These are phyloP conservation scores for Lysiphlebus fabarum DNA, from an alignment of 1,140 invertebrate species.

Conservation along the genomic window DNA sequence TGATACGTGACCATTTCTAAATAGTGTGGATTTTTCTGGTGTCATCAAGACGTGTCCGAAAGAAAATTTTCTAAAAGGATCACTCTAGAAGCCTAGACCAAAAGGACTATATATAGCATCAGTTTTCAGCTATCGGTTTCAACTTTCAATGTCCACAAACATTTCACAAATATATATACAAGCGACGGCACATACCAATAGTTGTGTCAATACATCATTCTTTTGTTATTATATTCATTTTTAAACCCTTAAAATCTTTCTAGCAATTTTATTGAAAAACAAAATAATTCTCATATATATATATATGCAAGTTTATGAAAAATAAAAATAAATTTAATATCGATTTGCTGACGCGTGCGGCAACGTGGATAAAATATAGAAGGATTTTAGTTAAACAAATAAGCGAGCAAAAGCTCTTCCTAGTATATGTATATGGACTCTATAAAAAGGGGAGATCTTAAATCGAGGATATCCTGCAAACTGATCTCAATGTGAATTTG, in stretches of 20 bases:
- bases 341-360: conserved; percentile 28
- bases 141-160: conserved; percentile 32
- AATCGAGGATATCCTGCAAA: too few species aligned
- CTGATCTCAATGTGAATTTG: too few species aligned
- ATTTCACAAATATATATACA: conserved; percentile 9
- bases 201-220: conserved; percentile 23
- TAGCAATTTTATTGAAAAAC: conserved; percentile 12
- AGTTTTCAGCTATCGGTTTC: conserved; percentile 23
- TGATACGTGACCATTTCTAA: too few species aligned
- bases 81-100: conserved; percentile 19
- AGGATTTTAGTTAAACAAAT: conserved; percentile 34
- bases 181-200: conserved; percentile 7
- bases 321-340: conserved; percentile 12
- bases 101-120: background rate
- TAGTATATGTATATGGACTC: background rate
- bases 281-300: too few species aligned
- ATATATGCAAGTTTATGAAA: too few species aligned
- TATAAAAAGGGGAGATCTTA: background rate
- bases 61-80: background rate
- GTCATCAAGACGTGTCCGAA: too few species aligned
- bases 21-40: too few species aligned
- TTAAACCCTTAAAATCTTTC: conserved; percentile 14
- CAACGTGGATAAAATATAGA: conserved; percentile 19
- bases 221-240: conserved; percentile 3
- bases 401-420: conserved; percentile 12